Conservation (phyloP, 1,140 invertebrate genomes). For the Cheumatopsyche charites region DNA sequence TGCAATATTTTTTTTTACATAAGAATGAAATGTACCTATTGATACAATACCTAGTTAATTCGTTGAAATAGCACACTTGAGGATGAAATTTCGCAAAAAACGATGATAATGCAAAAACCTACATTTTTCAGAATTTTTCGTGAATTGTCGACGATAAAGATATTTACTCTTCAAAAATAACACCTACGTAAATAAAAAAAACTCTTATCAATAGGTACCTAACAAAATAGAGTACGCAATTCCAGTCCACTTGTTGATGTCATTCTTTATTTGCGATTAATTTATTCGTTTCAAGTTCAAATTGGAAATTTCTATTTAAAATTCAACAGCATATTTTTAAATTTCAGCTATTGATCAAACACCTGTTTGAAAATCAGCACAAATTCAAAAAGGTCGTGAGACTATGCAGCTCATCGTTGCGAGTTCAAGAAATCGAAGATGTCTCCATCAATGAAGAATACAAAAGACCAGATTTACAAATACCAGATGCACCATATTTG, state of each 20-base stretch:
- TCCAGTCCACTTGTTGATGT: background rate
- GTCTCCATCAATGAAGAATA: constrained; percentile 42
- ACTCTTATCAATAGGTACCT: constrained; percentile 8
- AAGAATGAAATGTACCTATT: too few species aligned
- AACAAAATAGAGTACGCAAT: constrained; percentile 4
- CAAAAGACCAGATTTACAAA: constrained; percentile 31
- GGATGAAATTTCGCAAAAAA: too few species aligned
- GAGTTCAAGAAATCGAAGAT: constrained; percentile 58
- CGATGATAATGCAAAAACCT: too few species aligned
- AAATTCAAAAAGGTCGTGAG: constrained; percentile 60
- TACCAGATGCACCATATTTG: constrained; percentile 40
- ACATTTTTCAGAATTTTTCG: constrained; percentile 4
- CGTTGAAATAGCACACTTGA: too few species aligned
- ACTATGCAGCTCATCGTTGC: constrained; percentile 57
- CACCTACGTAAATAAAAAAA: constrained; percentile 18
- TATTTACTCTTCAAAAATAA: constrained; percentile 17
- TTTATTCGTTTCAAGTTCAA: background rate
- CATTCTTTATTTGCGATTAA: background rate
- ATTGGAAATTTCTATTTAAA: too few species aligned
- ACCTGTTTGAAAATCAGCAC: constrained; percentile 66
- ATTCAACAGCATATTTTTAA: background rate
- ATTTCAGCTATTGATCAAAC: constrained; percentile 61
- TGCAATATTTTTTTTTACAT: too few species aligned
- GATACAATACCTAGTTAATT: too few species aligned
- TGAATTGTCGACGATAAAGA: background rate